These are phyloP conservation scores for Iphiclides podalirius DNA, from an alignment of 2,888 invertebrate genomes.

Conservation along the genomic window DNA sequence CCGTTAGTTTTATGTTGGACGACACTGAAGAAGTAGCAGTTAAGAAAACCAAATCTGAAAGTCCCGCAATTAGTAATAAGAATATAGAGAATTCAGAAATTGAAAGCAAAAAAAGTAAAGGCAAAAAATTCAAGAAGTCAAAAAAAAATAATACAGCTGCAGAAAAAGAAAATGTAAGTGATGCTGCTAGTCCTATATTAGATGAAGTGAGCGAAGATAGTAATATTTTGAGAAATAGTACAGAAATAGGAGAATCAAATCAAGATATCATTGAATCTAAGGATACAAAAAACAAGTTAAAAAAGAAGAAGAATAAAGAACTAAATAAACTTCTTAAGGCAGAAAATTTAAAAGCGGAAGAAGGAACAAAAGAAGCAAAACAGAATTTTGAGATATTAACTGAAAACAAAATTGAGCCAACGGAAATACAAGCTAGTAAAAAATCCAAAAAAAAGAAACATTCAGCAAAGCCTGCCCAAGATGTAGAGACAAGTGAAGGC, in stretches of 20 bases:
- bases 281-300: constrained; percentile 8
- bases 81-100: background rate
- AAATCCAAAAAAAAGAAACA: constrained; percentile 50
- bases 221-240: constrained; percentile 24
- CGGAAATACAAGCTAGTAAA: constrained; percentile 32
- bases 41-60: constrained; percentile 59
- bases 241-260: constrained; percentile 21
- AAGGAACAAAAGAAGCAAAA: constrained; percentile 7
- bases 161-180: constrained; percentile 40
- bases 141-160: constrained; percentile 30
- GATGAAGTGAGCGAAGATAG: constrained; percentile 31
- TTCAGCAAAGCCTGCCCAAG: constrained; percentile 27
- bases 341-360: background rate
- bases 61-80: constrained; percentile 27
- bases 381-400: constrained; percentile 13
- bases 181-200: constrained; percentile 27
- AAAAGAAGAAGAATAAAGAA: constrained; percentile 16
- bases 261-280: constrained; percentile 14
- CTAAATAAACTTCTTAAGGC: background rate
- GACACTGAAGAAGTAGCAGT: constrained; percentile 50
- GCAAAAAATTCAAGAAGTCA: constrained; percentile 20
- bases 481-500: constrained; percentile 34
- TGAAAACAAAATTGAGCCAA: constrained; percentile 23
- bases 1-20: constrained; percentile 65
- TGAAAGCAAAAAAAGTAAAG: constrained; percentile 17